A percentile compares a stretch with the other conserved stretches of the same genome.
phyloP scores from a whole-genome alignment of 1,140 invertebrate species.

The Meloidogyne hapla region DNA sequence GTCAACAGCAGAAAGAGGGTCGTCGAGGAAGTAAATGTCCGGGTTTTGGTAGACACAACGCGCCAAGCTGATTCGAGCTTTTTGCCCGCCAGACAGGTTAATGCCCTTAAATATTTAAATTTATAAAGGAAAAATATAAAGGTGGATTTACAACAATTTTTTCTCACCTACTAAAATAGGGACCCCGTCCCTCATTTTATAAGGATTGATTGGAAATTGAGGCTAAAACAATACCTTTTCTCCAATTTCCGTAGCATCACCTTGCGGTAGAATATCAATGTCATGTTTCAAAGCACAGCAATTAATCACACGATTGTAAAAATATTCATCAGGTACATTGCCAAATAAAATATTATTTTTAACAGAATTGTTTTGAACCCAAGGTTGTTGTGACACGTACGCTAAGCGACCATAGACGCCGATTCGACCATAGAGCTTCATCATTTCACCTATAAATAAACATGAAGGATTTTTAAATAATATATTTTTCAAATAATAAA shows the following conservation, averaged over 20 bases:
- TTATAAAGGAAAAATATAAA: neutral
- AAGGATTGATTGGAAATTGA: conserved; percentile 5
- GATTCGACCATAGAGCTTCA: conserved; percentile 34
- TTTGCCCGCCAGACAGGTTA: conserved; percentile 92
- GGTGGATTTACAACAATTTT: no score
- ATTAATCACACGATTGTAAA: conserved; percentile 72
- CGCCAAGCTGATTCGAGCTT: conserved; percentile 90
- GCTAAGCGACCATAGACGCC: conserved; percentile 42
- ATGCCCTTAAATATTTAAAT: conserved; percentile 70
- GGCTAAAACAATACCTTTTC: conserved; percentile 66
- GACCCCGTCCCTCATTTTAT: no score
- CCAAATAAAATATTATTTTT: conserved; percentile 83
- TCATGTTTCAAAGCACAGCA: conserved; percentile 66
- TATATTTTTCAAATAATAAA: no score
- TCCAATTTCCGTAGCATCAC: conserved; percentile 69
- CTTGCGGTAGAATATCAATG: conserved; percentile 65
- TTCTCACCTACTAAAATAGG: no score
- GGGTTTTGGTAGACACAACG: conserved; percentile 85
- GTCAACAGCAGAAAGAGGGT: conserved; percentile 92
- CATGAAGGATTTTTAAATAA: no score
- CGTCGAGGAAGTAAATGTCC: conserved; percentile 88
- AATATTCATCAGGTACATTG: conserved; percentile 71
- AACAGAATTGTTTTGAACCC: conserved; percentile 89
- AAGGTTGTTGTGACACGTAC: conserved; percentile 86
- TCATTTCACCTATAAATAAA: conserved; percentile 69